Conservation (phyloP, 2,113 vertebrate species). For the Peromyscus leucopus region DNA sequence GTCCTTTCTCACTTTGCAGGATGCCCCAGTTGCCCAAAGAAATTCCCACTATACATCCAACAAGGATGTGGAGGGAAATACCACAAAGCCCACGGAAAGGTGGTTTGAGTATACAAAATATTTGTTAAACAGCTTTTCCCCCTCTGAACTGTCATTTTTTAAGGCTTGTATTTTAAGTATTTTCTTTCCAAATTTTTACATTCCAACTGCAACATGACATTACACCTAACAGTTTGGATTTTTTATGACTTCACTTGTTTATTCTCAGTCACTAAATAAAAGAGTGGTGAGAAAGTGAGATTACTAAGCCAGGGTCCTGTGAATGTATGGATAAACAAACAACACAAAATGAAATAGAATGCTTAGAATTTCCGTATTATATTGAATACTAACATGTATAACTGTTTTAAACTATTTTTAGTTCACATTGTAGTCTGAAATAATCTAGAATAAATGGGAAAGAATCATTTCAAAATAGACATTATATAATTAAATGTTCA, state of each 20-base stretch:
- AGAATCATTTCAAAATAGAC: background rate
- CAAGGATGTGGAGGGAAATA: background rate
- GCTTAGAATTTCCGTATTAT: too few species aligned
- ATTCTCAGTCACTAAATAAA: background rate
- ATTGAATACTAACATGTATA: background rate
- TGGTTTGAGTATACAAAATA: background rate
- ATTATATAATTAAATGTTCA: too few species aligned
- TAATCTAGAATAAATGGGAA: background rate
- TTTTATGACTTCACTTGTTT: background rate
- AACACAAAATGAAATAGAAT: background rate
- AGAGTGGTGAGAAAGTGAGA: too few species aligned
- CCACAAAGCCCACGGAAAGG: background rate
- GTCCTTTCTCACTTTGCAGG: background rate
- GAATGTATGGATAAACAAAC: background rate
- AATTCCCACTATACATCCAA: background rate
- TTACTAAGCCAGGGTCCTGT: too few species aligned
- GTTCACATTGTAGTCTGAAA: background rate
- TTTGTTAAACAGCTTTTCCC: background rate
- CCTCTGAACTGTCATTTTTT: background rate
- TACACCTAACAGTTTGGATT: background rate
- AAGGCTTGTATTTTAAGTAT: accelerated
- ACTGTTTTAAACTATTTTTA: background rate
- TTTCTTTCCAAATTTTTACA: background rate
- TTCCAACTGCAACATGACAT: background rate
- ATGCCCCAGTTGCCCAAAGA: background rate